phyloP scores from a whole-genome alignment of 2,113 vertebrate genomes.

The Leuciscus idus region DNA sequence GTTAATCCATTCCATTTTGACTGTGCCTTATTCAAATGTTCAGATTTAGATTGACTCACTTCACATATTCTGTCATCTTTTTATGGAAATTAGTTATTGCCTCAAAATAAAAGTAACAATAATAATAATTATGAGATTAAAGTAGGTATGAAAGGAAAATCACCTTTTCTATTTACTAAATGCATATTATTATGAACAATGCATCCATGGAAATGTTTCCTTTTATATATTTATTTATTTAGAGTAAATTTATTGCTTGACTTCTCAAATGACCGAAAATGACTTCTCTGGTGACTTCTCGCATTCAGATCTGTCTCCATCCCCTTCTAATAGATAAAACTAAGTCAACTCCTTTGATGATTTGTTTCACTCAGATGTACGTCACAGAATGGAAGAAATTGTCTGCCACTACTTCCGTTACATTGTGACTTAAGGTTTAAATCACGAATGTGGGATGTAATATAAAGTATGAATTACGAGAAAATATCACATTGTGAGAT shows the following conservation, averaged over 20 bases:
- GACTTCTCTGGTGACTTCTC: no score
- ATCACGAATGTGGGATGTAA: background rate
- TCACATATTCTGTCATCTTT: background rate
- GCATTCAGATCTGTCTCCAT: no score
- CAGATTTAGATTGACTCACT: background rate
- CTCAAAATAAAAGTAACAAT: background rate
- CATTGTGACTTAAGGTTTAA: background rate
- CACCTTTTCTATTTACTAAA: background rate
- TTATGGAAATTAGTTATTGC: background rate
- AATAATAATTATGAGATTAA: no score
- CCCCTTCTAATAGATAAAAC: no score
- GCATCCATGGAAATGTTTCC: background rate
- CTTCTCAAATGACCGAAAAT: no score
- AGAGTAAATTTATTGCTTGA: no score
- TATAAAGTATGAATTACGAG: background rate
- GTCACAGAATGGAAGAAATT: background rate
- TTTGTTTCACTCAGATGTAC: no score
- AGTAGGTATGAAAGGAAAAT: no score
- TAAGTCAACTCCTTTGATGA: no score
- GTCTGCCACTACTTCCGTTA: background rate
- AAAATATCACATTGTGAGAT: background rate
- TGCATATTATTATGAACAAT: background rate
- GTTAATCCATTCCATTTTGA: background rate
- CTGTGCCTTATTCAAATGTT: background rate
- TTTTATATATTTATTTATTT: background rate